Evolutionary conservation across 2,888 invertebrate species (phyloP).

Genomic region (Eupithecia abbreviata): DNA sequence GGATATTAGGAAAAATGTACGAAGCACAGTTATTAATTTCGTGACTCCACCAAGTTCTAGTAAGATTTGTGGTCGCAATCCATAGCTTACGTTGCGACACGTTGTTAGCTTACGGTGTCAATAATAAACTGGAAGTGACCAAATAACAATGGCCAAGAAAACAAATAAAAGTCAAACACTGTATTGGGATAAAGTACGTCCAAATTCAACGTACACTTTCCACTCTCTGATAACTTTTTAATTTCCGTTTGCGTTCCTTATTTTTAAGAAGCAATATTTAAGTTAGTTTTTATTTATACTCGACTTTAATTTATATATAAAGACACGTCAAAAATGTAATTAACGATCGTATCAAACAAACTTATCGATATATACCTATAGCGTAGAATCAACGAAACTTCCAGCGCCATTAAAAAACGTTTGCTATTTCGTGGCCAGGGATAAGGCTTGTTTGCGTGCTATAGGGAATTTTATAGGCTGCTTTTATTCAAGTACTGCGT

Average conservation of each 20-base stretch:
- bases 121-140: background rate
- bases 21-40: background rate
- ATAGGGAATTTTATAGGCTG: no score
- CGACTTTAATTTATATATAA: background rate
- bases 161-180: slow-evolving; percentile 10
- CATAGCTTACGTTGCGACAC: background rate
- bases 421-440: no score
- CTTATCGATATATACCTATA: background rate
- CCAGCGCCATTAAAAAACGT: background rate
- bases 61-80: background rate
- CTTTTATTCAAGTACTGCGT: background rate
- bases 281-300: background rate
- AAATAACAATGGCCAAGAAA: background rate
- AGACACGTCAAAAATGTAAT: background rate
- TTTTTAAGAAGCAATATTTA: background rate
- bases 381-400: background rate
- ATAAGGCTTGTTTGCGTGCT: background rate
- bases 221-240: background rate
- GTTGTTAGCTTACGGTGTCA: background rate
- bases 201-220: background rate
- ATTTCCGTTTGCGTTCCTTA: background rate
- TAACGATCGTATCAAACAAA: background rate
- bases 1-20: background rate
- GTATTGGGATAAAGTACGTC: slow-evolving; percentile 6
- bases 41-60: background rate